Base-by-base conservation (phyloP, 2,888 invertebrate species). In the Amphipoea lucens region DNA sequence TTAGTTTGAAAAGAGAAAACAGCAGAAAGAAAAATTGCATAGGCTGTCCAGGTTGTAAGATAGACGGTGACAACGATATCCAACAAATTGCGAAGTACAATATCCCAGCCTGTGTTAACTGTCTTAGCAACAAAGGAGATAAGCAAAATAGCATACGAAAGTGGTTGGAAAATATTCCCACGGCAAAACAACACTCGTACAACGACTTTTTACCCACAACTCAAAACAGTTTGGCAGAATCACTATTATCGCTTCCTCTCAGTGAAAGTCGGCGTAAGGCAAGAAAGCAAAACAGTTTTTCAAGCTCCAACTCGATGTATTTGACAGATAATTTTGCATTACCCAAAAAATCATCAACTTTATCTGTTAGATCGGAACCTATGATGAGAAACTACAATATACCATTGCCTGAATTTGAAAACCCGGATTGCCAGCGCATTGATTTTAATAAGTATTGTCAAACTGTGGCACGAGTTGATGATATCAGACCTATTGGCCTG, bases 151-250 rank as follows among this genome's bases (percentile, higher is more conserved):
- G 98, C 91, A 98, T 98, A 71, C 97, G 98, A 82, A 97, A 98
- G 93, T 98, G 98, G 98, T 93, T 98, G 65, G 98, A 98, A 94
- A 97, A 98, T 87, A 98, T 98, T 72, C 98, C 98, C 63, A 92
- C 93, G 78, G 91, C 90, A 40, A 96, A 96, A 89, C 94, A 95
- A 85, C 79, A 93, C 42, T 54, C 90, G 4, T 93, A 94, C 82
- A 94, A 91, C 72, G 95, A 96, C 20, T 91, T 92, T 71, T 77
- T 91, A 74, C 89, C 92, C 69, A 93, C 90, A 74, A 94, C 88
- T 85, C 92, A 92, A 83, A 93, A 92, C 71, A 90, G 92, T 75
- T 88, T 95, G 74, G 92, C 94, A 0, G 95, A 94, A 84, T 94
- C 96, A n/a, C 92, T 96, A 74, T 84, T 95, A 82, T 95, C 96